Conservation (phyloP, 1,140 invertebrate species). For the Drosophila auraria region DNA sequence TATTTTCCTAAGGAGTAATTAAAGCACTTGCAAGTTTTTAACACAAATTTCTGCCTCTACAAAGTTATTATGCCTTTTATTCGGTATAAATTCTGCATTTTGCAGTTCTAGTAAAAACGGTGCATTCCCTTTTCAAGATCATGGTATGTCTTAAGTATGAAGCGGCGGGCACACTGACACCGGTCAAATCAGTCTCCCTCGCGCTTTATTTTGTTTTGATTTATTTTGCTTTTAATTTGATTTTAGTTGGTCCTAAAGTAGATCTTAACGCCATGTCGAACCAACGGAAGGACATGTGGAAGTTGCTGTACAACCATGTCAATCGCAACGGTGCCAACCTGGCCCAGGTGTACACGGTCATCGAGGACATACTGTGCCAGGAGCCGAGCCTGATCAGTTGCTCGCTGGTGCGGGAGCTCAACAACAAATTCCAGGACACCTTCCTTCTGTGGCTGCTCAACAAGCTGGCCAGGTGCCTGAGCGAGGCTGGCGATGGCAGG, state of each 20-base stretch:
- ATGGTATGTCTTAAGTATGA: background rate
- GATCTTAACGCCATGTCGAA: constrained; percentile 46
- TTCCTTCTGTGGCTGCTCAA: constrained; percentile 77
- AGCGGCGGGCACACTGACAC: background rate
- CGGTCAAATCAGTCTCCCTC: constrained; percentile 1
- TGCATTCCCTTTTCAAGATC: too few species aligned
- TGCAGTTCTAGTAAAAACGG: too few species aligned
- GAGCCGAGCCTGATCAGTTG: constrained; percentile 78
- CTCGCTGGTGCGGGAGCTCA: constrained; percentile 50
- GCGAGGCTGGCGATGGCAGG: constrained; percentile 38
- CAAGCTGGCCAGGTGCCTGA: constrained; percentile 62
- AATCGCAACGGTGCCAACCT: constrained; percentile 63
- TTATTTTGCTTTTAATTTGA: constrained; percentile 8
- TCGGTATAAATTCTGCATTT: too few species aligned
- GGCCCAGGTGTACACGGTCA: constrained; percentile 64
- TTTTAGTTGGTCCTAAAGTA: background rate
- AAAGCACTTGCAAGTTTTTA: too few species aligned
- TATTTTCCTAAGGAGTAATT: too few species aligned
- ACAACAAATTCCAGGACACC: constrained; percentile 68
- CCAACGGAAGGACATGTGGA: constrained; percentile 79
- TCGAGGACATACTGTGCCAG: constrained; percentile 77
- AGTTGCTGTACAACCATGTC: constrained; percentile 71
- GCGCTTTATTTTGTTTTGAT: constrained; percentile 13
- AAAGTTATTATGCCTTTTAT: too few species aligned
- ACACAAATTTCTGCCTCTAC: too few species aligned